These are phyloP conservation scores for Crotalus horridus DNA, from an alignment of 2,113 vertebrate species.

Conservation along the genomic window DNA sequence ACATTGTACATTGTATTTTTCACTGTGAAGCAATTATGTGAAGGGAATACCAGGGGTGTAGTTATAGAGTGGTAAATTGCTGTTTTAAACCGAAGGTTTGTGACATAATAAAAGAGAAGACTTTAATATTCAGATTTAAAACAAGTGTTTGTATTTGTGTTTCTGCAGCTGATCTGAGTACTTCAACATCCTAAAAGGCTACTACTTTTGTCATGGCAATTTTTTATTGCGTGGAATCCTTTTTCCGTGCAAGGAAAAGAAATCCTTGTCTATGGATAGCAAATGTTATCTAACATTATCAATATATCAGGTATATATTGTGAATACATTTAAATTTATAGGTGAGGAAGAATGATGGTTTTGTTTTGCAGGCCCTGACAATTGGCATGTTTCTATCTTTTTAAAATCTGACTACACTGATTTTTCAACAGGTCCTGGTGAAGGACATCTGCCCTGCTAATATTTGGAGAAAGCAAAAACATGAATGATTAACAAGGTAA, in stretches of 20 bases:
- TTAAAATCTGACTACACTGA: not conserved
- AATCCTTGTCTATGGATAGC: not conserved
- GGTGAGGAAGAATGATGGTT: not conserved
- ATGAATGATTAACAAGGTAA: conserved; percentile 9
- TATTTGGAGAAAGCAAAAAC: not conserved
- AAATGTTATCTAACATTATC: not conserved
- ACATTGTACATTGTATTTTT: not conserved
- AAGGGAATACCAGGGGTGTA: not conserved
- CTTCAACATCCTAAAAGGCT: not conserved
- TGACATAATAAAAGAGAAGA: not conserved
- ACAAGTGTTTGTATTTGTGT: not conserved
- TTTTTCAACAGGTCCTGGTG: not conserved
- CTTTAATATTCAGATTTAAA: not conserved
- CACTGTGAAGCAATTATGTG: not conserved
- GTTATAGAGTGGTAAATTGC: not conserved
- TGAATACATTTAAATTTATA: not conserved
- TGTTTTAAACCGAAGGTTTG: not conserved
- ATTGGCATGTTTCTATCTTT: not conserved
- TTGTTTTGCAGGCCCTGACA: not conserved
- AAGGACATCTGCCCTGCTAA: not conserved
- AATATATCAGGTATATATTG: not conserved
- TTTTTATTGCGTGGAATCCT: not conserved
- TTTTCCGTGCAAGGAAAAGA: not conserved
- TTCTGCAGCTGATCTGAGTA: not conserved
- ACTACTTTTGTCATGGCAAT: not conserved